Evolutionary conservation across 2,888 invertebrate species (phyloP).

Genomic region (Pterobdella sp.): DNA sequence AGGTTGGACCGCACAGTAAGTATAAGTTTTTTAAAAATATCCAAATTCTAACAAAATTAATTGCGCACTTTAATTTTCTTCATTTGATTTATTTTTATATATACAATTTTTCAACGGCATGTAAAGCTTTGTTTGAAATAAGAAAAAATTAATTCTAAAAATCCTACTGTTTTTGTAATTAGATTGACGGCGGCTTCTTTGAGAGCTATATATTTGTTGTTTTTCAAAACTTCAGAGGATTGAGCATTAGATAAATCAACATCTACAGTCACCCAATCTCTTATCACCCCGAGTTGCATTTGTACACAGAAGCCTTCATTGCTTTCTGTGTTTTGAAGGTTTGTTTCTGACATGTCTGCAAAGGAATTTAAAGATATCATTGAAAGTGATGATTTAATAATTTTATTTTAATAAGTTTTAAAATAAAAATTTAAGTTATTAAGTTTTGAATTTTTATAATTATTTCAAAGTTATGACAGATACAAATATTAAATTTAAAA

Average conservation of each 20-base stretch:
- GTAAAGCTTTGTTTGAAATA: no score
- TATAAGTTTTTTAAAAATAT: no score
- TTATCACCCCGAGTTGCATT: slow-evolving; percentile 24
- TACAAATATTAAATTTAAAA: no score
- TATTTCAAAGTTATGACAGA: no score
- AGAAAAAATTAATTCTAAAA: no score
- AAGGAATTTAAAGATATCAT: background rate
- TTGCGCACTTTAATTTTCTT: no score
- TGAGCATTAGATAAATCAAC: background rate
- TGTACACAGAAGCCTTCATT: slow-evolving; percentile 25
- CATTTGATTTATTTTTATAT: no score
- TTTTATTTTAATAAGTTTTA: background rate
- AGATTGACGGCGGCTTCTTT: slow-evolving; percentile 18
- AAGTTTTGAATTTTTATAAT: no score
- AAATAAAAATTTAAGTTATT: no score
- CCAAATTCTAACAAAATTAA: no score
- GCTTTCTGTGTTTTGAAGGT: background rate
- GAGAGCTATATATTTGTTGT: slow-evolving; percentile 4
- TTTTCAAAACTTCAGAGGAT: background rate
- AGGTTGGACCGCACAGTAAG: no score
- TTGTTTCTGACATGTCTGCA: background rate
- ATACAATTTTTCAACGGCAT: no score
- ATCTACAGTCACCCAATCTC: slow-evolving; percentile 26
- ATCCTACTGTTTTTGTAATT: slow-evolving; percentile 19
- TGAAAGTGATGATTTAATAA: background rate